Conservation (phyloP, 2,113 vertebrate genomes). For the Prunella fulvescens region DNA sequence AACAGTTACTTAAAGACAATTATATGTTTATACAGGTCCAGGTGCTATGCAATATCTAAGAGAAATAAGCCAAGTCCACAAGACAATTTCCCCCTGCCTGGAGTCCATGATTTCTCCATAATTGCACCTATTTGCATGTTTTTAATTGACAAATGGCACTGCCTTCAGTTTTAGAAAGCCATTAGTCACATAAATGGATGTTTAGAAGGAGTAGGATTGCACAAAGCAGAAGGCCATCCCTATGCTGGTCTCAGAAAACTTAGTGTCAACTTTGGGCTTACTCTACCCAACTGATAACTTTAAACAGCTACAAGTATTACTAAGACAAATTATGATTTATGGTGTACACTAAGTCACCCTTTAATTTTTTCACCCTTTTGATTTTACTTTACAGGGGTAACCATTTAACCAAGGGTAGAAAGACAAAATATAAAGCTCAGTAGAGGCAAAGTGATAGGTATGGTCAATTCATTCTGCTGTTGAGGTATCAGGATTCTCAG, state of each 20-base stretch:
- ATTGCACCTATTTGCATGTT: neutral
- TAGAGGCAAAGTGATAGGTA: rapidly evolving
- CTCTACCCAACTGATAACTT: neutral
- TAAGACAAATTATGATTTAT: neutral
- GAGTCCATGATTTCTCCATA: neutral
- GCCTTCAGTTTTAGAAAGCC: neutral
- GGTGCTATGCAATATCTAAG: neutral
- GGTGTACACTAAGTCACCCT: neutral
- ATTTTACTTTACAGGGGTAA: neutral
- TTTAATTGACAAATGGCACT: neutral
- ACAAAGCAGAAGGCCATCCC: neutral
- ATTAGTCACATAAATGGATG: rapidly evolving
- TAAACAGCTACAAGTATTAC: neutral
- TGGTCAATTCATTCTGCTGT: neutral
- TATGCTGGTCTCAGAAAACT: neutral
- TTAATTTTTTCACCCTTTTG: neutral
- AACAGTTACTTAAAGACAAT: neutral
- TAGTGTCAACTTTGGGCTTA: rapidly evolving
- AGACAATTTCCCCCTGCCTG: neutral
- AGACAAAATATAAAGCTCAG: neutral
- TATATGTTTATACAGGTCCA: neutral
- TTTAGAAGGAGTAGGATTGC: neutral
- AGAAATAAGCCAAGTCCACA: neutral
- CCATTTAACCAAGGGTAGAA: neutral
- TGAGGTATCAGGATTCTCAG: neutral